phyloP scores from a whole-genome alignment of 2,113 vertebrate species.

The Larimichthys crocea region DNA sequence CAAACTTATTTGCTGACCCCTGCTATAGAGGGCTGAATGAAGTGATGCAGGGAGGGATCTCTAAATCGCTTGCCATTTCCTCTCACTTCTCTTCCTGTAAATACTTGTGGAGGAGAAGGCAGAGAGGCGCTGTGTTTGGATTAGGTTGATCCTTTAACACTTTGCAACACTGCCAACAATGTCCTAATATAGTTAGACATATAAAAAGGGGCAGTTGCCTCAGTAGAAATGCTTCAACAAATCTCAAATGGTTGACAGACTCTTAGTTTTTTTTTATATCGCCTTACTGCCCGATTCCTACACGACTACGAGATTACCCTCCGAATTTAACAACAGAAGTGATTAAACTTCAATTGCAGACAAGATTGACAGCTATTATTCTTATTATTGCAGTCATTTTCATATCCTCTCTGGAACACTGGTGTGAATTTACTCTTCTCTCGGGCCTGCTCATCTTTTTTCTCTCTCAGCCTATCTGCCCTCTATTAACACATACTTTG shows the following conservation, averaged over 20 bases:
- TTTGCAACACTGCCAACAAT: not conserved
- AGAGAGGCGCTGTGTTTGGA: not conserved
- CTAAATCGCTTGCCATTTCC: slow-evolving; percentile 14
- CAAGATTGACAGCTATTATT: not conserved
- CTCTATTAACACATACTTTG: slow-evolving; percentile 14
- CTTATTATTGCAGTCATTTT: slow-evolving; percentile 5
- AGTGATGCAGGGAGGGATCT: not conserved
- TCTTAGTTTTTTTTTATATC: not conserved
- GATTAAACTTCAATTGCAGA: slow-evolving; percentile 2
- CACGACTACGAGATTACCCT: not conserved
- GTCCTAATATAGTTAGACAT: not conserved
- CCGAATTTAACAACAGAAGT: not conserved
- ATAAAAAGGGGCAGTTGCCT: not conserved
- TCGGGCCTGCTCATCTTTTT: not conserved
- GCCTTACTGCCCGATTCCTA: not conserved
- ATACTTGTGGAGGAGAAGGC: not conserved
- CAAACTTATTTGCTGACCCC: too few relatives aligned
- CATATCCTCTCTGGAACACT: not conserved
- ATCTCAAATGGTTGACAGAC: not conserved
- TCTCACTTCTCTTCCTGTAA: not conserved
- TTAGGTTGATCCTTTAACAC: slow-evolving; percentile 24
- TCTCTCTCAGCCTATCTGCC: slow-evolving; percentile 20
- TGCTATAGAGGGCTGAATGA: slow-evolving; percentile 21
- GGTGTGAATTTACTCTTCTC: slow-evolving; percentile 5
- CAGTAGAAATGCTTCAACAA: not conserved